Conservation (phyloP, 2,888 invertebrate species). For the Incurvaria masculella region DNA sequence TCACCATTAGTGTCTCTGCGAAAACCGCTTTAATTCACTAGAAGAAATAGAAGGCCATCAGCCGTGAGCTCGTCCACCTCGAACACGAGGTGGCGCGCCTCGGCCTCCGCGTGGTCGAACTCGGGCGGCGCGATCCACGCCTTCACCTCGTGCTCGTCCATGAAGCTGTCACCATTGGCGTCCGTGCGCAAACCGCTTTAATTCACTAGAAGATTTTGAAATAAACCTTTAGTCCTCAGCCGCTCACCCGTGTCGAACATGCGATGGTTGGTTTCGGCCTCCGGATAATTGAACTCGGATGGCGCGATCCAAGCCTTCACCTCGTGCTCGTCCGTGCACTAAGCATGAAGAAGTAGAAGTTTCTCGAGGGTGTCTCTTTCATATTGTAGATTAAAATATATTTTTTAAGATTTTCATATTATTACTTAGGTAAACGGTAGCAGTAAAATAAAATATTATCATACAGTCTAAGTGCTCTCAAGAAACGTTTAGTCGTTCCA, state of each 20-base stretch:
- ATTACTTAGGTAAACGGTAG: too few species aligned
- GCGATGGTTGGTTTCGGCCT: constrained; percentile 93
- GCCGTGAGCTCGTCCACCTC: constrained; percentile 93
- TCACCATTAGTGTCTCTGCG: constrained; percentile 80
- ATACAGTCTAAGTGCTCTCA: too few species aligned
- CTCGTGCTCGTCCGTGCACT: constrained; percentile 84
- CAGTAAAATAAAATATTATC: too few species aligned
- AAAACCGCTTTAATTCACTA: constrained; percentile 5
- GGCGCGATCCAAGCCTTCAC: constrained; percentile 95
- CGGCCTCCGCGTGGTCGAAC: constrained; percentile 96
- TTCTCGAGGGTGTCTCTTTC: too few species aligned
- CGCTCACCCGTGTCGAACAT: constrained; percentile 91
- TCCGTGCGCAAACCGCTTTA: constrained; percentile 49
- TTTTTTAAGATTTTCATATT: too few species aligned
- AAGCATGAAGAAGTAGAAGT: too few species aligned
- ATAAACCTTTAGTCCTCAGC: constrained; percentile 49
- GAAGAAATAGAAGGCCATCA: constrained; percentile 59
- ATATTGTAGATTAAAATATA: too few species aligned
- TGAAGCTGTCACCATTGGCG: constrained; percentile 84
- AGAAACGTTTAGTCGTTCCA: too few species aligned
- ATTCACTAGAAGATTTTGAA: not conserved
- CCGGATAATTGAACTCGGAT: constrained; percentile 94
- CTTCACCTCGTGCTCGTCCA: constrained; percentile 86
- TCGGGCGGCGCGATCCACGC: constrained; percentile 95
- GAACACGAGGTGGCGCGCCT: constrained; percentile 91